Percentiles rank a stretch among this genome's conserved stretches.
Conservation (phyloP, 2,113 vertebrate genomes). For the Vulpes lagopus region DNA sequence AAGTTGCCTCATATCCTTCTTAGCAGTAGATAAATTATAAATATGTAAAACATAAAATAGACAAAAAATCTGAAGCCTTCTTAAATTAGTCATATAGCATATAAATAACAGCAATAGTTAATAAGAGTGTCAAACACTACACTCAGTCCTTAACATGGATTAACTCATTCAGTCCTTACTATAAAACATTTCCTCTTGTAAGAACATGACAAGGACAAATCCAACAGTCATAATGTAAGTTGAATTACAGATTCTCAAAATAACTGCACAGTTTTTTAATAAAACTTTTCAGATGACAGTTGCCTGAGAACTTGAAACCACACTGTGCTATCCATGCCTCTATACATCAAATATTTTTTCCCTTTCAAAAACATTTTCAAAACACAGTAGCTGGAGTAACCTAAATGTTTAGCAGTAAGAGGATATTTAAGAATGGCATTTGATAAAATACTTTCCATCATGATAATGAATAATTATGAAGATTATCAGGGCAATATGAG, state of each 20-base stretch:
- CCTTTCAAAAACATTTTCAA: slow-evolving; percentile 49
- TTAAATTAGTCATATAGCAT: background rate
- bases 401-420: background rate
- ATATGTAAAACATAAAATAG: slow-evolving; percentile 45
- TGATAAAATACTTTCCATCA: background rate
- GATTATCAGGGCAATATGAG: background rate
- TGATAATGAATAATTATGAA: background rate
- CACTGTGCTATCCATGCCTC: background rate
- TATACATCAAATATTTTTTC: background rate
- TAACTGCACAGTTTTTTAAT: background rate
- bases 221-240: background rate
- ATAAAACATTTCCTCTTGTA: background rate
- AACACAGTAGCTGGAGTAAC: background rate
- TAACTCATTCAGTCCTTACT: background rate
- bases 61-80: background rate
- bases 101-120: background rate
- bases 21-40: slow-evolving; percentile 37
- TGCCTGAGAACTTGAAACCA: background rate
- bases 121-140: background rate
- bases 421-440: background rate
- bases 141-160: background rate
- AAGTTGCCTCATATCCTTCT: background rate
- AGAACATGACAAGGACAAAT: slow-evolving; percentile 30
- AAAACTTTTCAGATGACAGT: slow-evolving; percentile 6
- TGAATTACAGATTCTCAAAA: slow-evolving; percentile 47